These are phyloP conservation scores for Phaethornis superciliosus DNA, from an alignment of 2,113 vertebrate species.

Conservation along the genomic window DNA sequence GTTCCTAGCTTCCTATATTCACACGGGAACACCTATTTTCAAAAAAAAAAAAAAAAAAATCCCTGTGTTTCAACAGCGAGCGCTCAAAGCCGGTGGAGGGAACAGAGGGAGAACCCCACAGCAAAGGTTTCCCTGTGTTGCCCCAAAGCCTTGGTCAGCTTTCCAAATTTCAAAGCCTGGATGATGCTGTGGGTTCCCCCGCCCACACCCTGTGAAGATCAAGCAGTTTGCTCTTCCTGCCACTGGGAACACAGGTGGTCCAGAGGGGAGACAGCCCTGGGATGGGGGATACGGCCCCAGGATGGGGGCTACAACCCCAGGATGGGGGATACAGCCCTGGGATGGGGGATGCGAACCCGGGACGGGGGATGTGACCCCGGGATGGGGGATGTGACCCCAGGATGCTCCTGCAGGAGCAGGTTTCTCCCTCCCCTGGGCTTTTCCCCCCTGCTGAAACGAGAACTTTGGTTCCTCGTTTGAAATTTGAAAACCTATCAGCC, in stretches of 20 bases:
- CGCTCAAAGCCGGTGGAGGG: not conserved
- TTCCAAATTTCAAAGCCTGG: constrained; percentile 7
- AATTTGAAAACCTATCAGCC: constrained; percentile 49
- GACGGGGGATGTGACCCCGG: too few relatives aligned
- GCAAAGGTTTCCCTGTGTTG: accelerated
- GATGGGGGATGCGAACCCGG: too few relatives aligned
- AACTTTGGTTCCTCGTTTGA: not conserved
- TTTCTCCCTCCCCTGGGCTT: not conserved
- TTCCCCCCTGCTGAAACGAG: accelerated
- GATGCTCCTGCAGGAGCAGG: not conserved
- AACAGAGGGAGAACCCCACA: not conserved
- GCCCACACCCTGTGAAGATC: accelerated
- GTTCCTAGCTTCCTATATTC: constrained; percentile 59
- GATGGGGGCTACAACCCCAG: too few relatives aligned
- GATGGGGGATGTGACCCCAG: not conserved
- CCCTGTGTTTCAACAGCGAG: constrained; percentile 66
- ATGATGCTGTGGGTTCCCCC: not conserved
- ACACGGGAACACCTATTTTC: constrained; percentile 58
- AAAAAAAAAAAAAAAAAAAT: not conserved
- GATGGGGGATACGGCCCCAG: not conserved
- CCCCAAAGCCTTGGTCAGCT: not conserved
- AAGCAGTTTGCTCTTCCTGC: not conserved
- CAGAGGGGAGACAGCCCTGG: accelerated
- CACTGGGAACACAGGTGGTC: accelerated
- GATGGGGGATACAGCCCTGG: too few relatives aligned